These are phyloP conservation scores for Probaryconus sp. DNA, from an alignment of 1,140 invertebrate species.

Conservation along the genomic window DNA sequence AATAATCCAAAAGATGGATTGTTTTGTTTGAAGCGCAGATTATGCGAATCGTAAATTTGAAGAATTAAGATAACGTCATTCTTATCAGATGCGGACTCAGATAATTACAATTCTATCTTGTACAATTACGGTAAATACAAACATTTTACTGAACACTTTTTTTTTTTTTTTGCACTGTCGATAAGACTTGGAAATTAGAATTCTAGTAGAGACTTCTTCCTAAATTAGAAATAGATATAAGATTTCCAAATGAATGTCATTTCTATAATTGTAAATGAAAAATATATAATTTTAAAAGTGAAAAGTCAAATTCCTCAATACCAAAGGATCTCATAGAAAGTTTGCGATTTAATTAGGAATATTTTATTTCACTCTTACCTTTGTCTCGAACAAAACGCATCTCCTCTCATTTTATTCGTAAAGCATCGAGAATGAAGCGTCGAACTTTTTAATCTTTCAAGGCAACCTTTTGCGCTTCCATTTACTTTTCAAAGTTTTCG, in stretches of 20 bases:
- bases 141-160: slow-evolving; percentile 38
- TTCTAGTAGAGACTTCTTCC: too few relatives aligned
- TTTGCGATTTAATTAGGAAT: slow-evolving; percentile 74
- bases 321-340: slow-evolving; percentile 33
- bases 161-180: slow-evolving; percentile 24
- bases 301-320: too few relatives aligned
- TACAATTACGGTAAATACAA: slow-evolving; percentile 43
- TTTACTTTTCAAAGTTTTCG: slow-evolving; percentile 54
- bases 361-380: slow-evolving; percentile 69
- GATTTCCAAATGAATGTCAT: too few relatives aligned
- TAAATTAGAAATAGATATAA: too few relatives aligned
- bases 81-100: slow-evolving; percentile 42
- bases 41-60: slow-evolving; percentile 53
- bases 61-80: slow-evolving; percentile 45
- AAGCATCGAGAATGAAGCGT: slow-evolving; percentile 58
- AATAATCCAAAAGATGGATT: slow-evolving; percentile 34
- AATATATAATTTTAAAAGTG: too few relatives aligned
- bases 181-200: slow-evolving; percentile 11
- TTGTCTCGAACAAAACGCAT: slow-evolving; percentile 66
- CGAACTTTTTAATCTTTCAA: slow-evolving; percentile 70
- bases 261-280: too few relatives aligned
- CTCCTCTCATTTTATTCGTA: slow-evolving; percentile 58
- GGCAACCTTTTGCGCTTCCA: slow-evolving; percentile 49
- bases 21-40: slow-evolving; percentile 40
- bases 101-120: slow-evolving; percentile 45